Conservation (phyloP, 1,140 invertebrate genomes). For the Chionoecetes opilio region DNA sequence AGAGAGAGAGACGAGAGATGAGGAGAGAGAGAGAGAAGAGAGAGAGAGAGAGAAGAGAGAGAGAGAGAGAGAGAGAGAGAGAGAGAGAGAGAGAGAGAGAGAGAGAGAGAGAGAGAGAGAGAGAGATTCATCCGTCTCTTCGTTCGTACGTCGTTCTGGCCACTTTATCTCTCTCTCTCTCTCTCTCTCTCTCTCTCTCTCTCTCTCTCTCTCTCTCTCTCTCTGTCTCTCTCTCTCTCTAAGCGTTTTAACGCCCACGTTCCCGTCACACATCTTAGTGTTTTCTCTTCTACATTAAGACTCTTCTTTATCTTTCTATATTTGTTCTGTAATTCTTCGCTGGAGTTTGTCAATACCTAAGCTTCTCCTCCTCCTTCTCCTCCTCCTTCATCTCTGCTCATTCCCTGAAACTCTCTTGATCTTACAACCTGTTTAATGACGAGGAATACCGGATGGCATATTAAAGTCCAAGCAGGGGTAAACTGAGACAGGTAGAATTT, state of each 20-base stretch:
- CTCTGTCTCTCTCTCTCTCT: background rate
- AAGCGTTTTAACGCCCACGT: no score
- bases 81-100: conserved; percentile 54
- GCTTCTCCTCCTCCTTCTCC: background rate
- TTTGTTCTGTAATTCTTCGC: no score
- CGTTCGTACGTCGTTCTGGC: no score
- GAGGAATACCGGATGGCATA: no score
- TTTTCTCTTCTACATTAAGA: no score
- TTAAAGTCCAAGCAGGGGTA: no score
- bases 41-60: conserved; percentile 13
- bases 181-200: conserved; percentile 55
- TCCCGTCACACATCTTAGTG: no score
- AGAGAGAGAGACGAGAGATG: conserved; percentile 9
- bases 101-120: conserved; percentile 42
- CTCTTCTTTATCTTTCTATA: no score
- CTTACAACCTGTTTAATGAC: no score
- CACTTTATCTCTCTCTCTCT: conserved; percentile 9
- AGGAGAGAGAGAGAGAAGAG: conserved; percentile 47
- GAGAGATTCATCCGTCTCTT: background rate
- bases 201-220: conserved; percentile 36
- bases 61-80: conserved; percentile 49
- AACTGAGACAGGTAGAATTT: no score
- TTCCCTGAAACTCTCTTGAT: no score
- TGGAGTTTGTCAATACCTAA: no score
- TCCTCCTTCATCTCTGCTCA: background rate